Conservation (phyloP, 92 coral and sea anemone genomes). For the Desmophyllum pertusum region DNA sequence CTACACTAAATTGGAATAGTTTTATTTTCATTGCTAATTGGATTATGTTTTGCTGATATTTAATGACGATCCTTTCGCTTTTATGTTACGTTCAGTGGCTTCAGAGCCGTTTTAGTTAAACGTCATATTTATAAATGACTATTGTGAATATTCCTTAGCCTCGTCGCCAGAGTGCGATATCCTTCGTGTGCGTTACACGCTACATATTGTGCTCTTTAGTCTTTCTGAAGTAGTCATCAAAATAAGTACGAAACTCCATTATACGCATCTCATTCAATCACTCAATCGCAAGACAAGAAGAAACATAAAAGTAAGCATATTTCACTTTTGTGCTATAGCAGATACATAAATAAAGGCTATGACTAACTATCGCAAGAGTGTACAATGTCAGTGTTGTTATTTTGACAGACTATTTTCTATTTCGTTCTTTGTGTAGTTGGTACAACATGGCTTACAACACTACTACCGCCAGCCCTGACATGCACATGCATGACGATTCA, state of each 20-base stretch:
- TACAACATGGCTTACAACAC: slow-evolving; percentile 30
- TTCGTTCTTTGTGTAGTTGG: not conserved
- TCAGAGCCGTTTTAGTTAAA: not conserved
- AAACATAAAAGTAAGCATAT: not conserved
- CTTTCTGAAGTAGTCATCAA: not conserved
- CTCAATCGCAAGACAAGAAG: not conserved
- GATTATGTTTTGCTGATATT: not conserved
- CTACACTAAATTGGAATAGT: not conserved
- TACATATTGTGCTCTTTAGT: not conserved
- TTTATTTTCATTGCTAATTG: not conserved
- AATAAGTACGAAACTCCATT: not conserved
- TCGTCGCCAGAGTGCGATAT: not conserved
- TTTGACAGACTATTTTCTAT: not conserved
- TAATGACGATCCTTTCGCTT: not conserved
- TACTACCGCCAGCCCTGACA: not conserved
- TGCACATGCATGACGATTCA: slow-evolving; percentile 28
- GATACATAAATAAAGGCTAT: not conserved
- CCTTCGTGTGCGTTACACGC: not conserved
- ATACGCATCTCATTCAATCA: not conserved
- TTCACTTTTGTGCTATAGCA: not conserved
- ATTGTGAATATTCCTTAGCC: not conserved
- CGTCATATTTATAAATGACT: not conserved
- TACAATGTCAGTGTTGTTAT: not conserved
- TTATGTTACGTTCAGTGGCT: not conserved
- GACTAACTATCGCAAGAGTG: too few relatives aligned